Base-by-base conservation (phyloP, 2,113 vertebrate genomes). In the Chaetura pelagica region DNA sequence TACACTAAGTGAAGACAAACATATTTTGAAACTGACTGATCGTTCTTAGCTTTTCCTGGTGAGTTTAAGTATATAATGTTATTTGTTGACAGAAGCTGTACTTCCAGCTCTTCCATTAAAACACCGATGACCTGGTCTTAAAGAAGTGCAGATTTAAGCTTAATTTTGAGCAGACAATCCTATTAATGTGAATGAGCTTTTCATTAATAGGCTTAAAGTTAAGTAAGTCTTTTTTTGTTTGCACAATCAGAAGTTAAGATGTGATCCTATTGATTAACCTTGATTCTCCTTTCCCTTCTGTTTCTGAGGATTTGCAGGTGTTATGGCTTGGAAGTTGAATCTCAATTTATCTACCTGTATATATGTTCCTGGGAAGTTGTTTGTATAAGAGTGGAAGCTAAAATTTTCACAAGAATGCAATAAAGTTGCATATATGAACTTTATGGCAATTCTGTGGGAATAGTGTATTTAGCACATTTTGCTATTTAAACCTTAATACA, bases 131-230 rank as follows among this genome's bases (percentile, higher is more conserved):
- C 18, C 29, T 5, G 2, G 48, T 93, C 61, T 85, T 92, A 64
- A 55, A 87, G 67, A 72, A 61, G 59, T 91, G 93, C 48, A 0
- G 0, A 29, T 92, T 88, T 93, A 89, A 90, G 72, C 59, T 88
- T 83, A 69, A 55, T 73, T 85, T 90, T 90, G 91, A 87, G 78
- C 59, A 81, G 77, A 42, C 17, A 64, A 96, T 73, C 95, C 44
- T n/a, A 68, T 92, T 91, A 92, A 58, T 67, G 35, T 84, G 73
- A 96, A 91, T 91, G 81, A 94, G 89, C 81, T 97, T 93, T 89
- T 80, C 71, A 24, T 69, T 96, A 96, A 94, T 69, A 87, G 62
- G 81, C 49, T 80, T 96, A 85, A 85, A 89, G 71, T 79, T 94
- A 94, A 96, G 86, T 63, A 78, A 61, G 57, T 89, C 87, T 89